phyloP scores from a whole-genome alignment of 2,888 invertebrate species.

The Dryobotodes eremita region DNA sequence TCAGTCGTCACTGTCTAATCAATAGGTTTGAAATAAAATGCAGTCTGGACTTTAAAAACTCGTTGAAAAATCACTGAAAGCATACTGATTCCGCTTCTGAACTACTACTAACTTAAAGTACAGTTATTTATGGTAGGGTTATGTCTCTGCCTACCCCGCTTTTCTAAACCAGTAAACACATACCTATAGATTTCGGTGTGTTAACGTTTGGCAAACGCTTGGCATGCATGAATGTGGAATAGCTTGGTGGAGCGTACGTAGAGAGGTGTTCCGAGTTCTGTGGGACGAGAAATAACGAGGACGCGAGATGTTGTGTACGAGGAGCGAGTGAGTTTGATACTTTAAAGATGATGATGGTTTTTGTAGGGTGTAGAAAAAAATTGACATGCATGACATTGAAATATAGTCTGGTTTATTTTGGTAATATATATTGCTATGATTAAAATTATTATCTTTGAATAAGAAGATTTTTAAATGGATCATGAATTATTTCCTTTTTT shows the following conservation, averaged over 20 bases:
- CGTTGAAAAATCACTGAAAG: no score
- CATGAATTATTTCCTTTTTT: background rate
- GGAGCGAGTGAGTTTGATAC: constrained; percentile 74
- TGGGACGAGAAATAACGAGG: constrained; percentile 84
- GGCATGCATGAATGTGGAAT: constrained; percentile 79
- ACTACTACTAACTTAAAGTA: no score
- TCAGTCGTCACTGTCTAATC: no score
- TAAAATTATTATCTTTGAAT: background rate
- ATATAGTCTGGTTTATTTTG: background rate
- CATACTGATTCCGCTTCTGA: no score
- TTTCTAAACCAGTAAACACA: constrained; percentile 4
- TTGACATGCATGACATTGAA: no score
- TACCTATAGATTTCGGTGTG: constrained; percentile 54
- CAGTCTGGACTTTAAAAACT: no score
- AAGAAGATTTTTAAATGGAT: background rate
- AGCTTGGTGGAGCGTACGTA: constrained; percentile 82
- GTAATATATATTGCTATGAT: background rate
- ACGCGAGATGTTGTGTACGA: constrained; percentile 80
- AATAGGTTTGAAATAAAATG: no score
- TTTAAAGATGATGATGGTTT: constrained; percentile 53
- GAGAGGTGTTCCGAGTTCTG: constrained; percentile 82
- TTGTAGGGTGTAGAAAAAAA: background rate
- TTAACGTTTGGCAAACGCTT: constrained; percentile 65
- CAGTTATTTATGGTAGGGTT: background rate
- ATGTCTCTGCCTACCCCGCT: background rate